Evolutionary conservation across 53 echinoderm and acorn worm genomes (phyloP).

Genomic region (Glandiceps talaboti): DNA sequence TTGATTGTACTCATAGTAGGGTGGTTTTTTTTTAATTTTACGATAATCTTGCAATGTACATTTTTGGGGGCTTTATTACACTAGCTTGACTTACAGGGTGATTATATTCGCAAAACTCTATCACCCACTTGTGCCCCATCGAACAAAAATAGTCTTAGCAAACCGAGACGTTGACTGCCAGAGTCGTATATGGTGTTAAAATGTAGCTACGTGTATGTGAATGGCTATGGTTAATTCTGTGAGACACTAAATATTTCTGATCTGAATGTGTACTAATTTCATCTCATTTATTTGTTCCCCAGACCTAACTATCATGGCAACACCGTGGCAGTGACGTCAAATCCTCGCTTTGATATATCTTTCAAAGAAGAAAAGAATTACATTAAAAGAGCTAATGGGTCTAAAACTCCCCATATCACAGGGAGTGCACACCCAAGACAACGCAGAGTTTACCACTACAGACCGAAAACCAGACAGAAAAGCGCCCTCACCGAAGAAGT

Average conservation of each 20-base stretch:
- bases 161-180: too few relatives aligned
- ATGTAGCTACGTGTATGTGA: too few relatives aligned
- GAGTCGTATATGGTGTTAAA: too few relatives aligned
- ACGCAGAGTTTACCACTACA: slow-evolving; percentile 12
- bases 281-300: background rate
- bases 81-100: too few relatives aligned
- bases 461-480: slow-evolving; percentile 27
- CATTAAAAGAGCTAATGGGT: slow-evolving; percentile 49
- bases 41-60: too few relatives aligned
- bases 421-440: slow-evolving; percentile 34
- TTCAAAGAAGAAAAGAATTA: slow-evolving; percentile 51
- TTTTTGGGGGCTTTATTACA: too few relatives aligned
- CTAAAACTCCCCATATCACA: slow-evolving; percentile 49
- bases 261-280: background rate
- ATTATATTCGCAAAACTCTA: too few relatives aligned
- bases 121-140: too few relatives aligned
- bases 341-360: slow-evolving; percentile 26
- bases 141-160: too few relatives aligned
- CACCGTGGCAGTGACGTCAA: background rate
- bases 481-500: slow-evolving; percentile 81
- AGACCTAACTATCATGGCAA: background rate
- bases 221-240: too few relatives aligned
- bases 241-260: slow-evolving; percentile 4
- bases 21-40: too few relatives aligned
- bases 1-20: too few relatives aligned